A percentile compares a stretch with the other conserved stretches of the same genome.
These are phyloP conservation scores for Morone saxatilis DNA, from an alignment of 2,113 vertebrate species.

Conservation along the genomic window DNA sequence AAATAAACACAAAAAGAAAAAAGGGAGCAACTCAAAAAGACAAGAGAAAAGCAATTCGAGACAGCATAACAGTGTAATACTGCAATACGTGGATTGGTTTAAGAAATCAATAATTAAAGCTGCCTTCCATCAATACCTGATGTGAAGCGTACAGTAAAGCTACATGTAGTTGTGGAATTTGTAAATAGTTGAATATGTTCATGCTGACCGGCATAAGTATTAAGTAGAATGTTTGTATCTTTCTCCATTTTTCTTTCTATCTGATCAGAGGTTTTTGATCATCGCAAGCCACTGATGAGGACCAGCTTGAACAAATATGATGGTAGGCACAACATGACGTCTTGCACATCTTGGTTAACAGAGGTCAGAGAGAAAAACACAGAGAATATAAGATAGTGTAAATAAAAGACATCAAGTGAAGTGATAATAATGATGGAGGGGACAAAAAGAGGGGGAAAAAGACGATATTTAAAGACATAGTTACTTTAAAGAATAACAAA, in stretches of 20 bases:
- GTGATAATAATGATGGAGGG: slow-evolving; percentile 17
- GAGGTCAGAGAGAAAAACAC: neutral
- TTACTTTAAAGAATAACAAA: slow-evolving; percentile 20
- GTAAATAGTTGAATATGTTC: neutral
- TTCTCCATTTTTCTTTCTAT: slow-evolving; percentile 19
- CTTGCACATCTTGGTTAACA: slow-evolving; percentile 15
- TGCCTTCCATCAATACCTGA: neutral
- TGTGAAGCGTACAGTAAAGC: neutral
- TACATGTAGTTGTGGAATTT: neutral
- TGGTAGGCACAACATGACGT: slow-evolving; percentile 39
- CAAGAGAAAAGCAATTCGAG: slow-evolving; percentile 9
- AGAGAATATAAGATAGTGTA: slow-evolving; percentile 2
- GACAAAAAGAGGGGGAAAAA: neutral
- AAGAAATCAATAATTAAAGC: neutral
- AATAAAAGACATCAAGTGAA: slow-evolving; percentile 14
- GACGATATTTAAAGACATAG: slow-evolving; percentile 20
- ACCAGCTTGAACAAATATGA: slow-evolving; percentile 37
- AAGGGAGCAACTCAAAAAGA: neutral
- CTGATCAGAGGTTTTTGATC: slow-evolving; percentile 39
- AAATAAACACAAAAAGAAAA: slow-evolving; percentile 12
- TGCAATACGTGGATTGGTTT: neutral
- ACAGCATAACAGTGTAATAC: neutral
- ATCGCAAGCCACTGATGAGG: slow-evolving; percentile 36
- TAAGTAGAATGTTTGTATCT: slow-evolving; percentile 20
- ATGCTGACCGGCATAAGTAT: slow-evolving; percentile 7